phyloP scores from a whole-genome alignment of 2,797 vertebrate species.

The Furcifer pardalis region DNA sequence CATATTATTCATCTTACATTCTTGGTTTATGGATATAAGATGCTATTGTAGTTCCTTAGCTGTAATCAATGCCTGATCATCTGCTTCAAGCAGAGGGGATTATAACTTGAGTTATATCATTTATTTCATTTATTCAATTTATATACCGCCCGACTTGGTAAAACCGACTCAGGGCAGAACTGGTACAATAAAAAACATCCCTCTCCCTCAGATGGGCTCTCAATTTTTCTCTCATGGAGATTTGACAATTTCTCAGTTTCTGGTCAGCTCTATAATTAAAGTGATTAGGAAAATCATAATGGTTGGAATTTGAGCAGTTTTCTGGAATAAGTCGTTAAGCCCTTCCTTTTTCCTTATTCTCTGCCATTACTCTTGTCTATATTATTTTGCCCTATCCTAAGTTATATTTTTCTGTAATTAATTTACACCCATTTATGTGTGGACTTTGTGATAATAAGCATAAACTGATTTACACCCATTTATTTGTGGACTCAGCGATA shows the following conservation, averaged over 20 bases:
- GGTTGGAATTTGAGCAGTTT: neutral
- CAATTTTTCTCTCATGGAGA: neutral
- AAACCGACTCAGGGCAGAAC: no score
- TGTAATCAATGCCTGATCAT: no score
- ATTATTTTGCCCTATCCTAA: neutral
- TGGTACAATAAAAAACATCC: no score
- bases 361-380: neutral
- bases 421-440: conserved; percentile 13
- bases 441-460: conserved; percentile 10
- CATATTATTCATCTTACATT: no score
- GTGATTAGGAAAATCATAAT: neutral
- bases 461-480: conserved; percentile 9
- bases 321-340: neutral
- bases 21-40: no score
- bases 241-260: neutral
- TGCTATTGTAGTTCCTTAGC: no score
- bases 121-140: no score
- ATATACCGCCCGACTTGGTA: no score
- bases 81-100: no score
- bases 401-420: conserved; percentile 6
- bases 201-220: neutral
- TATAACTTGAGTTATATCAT: no score
- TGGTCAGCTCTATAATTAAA: neutral
- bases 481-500: conserved; percentile 14
- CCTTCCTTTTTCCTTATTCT: neutral